These are phyloP conservation scores for Drosophila subsilvestris DNA, from an alignment of 2,888 invertebrate genomes.

Conservation along the genomic window DNA sequence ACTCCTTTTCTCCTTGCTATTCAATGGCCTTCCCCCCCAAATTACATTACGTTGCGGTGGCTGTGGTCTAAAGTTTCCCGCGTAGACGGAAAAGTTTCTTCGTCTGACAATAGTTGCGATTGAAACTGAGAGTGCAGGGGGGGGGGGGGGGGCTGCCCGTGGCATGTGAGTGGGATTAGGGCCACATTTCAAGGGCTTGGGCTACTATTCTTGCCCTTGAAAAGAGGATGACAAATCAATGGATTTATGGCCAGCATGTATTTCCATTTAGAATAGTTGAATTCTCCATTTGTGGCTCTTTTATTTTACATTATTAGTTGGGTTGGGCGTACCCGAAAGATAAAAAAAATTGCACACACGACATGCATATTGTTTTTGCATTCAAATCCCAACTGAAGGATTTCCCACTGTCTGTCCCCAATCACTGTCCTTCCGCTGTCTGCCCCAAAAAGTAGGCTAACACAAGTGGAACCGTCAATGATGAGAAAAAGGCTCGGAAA, in stretches of 20 bases:
- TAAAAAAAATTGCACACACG: neutral
- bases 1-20: neutral
- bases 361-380: neutral
- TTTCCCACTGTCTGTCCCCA: too few relatives aligned
- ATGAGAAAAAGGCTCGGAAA: neutral
- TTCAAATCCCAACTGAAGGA: too few relatives aligned
- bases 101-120: slow-evolving; percentile 15
- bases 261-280: too few relatives aligned
- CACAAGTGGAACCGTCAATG: slow-evolving; percentile 7
- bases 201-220: too few relatives aligned
- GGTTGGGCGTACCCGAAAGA: too few relatives aligned
- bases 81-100: slow-evolving; percentile 8
- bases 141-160: too few relatives aligned
- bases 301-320: too few relatives aligned
- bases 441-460: slow-evolving; percentile 28
- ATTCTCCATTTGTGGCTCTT: too few relatives aligned
- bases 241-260: too few relatives aligned
- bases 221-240: too few relatives aligned
- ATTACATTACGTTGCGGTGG: neutral
- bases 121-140: neutral
- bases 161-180: too few relatives aligned
- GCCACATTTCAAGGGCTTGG: too few relatives aligned
- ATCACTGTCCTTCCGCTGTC: neutral
- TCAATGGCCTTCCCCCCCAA: neutral
- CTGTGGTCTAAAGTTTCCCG: neutral